Evolutionary conservation across 1,140 invertebrate species (phyloP).

Genomic region (Leptonema lineaticorne): DNA sequence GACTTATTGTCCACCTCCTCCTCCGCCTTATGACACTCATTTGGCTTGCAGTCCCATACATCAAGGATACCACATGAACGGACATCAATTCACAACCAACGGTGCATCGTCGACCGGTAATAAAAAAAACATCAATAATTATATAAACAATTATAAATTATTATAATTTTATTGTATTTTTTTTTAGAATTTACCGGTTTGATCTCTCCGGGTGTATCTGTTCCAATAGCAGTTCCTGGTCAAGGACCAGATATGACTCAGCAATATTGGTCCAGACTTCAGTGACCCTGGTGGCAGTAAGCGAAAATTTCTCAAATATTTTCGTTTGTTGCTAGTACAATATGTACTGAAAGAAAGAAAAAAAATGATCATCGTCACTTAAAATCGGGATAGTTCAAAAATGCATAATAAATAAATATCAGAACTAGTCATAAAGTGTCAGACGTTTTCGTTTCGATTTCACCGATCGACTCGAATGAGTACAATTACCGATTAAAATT

Average conservation of each 20-base stretch:
- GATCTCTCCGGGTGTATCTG: constrained; percentile 89
- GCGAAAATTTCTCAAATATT: constrained; percentile 39
- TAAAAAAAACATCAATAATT: too few relatives aligned
- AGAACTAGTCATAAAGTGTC: too few relatives aligned
- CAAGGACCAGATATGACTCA: constrained; percentile 64
- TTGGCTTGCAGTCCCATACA: constrained; percentile 36
- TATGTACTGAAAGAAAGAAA: too few relatives aligned
- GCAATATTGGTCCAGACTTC: constrained; percentile 90
- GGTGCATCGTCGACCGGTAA: constrained; percentile 34
- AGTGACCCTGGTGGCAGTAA: constrained; percentile 71
- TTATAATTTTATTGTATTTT: constrained; percentile 29
- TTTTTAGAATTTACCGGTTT: constrained; percentile 67
- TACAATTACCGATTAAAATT: background rate
- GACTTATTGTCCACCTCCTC: constrained; percentile 28
- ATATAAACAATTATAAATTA: too few relatives aligned
- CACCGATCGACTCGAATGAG: background rate
- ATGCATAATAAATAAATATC: too few relatives aligned
- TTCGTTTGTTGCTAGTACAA: constrained; percentile 30
- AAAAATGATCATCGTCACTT: background rate
- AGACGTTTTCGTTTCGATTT: too few relatives aligned
- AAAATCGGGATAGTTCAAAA: too few relatives aligned
- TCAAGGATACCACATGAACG: constrained; percentile 40
- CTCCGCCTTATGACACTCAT: constrained; percentile 23
- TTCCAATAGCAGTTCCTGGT: constrained; percentile 90
- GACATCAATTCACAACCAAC: constrained; percentile 31